Evolutionary conservation across 1,140 invertebrate species (phyloP), one percentile per base, ranked within the genome.

Genomic region (Triops longicaudatus): DNA sequence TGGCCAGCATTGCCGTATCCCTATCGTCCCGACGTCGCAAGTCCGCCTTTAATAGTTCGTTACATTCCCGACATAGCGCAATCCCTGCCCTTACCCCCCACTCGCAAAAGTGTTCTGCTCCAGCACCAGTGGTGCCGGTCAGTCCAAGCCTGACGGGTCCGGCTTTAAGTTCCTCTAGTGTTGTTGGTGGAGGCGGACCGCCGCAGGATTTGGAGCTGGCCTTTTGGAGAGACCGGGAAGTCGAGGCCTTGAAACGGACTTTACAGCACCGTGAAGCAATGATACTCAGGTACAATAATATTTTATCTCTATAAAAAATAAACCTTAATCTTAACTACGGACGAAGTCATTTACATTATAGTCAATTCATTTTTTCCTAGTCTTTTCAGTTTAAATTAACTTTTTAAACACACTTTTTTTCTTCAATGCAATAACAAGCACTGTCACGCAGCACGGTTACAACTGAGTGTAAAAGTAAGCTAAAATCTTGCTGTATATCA

Each of bases 1-100:
- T 94, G 92, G 92, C 92, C 41, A 93, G 88, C 80, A 93, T 94
- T 79, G 92, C 93, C 83, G 91, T 93, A 72, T 94, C 92, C 0
- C 84, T 94, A 77, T 91, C 88, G 12, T 88, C 86, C 26, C 77
- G 81, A 11, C 86, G 88, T 73, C 50, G 50, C 50, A 63, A 63
- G 50, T 63, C 50, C 22, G 50, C 50, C 14, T 63, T 63, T 22
- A 9, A 17, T 17, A 63, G 50, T 63, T 63, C 50, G 50, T 17
- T 63, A 22, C 50, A 63, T 63, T 63, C 50, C 50, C 50, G 50
- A 63, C 50, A 63, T 63, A 63, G 14, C 50, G 50, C 50, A n/a
- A 63, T 63, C 50, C 50, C 50, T 63, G 50, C 50, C 14, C 50
- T 17, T 63, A 22, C 50, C 14, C 50, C 22, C 22, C 50, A 63